Evolutionary conservation across 2,888 invertebrate genomes (phyloP), one percentile per base, ranked within the genome.

Genomic region (Germaria angustata): DNA sequence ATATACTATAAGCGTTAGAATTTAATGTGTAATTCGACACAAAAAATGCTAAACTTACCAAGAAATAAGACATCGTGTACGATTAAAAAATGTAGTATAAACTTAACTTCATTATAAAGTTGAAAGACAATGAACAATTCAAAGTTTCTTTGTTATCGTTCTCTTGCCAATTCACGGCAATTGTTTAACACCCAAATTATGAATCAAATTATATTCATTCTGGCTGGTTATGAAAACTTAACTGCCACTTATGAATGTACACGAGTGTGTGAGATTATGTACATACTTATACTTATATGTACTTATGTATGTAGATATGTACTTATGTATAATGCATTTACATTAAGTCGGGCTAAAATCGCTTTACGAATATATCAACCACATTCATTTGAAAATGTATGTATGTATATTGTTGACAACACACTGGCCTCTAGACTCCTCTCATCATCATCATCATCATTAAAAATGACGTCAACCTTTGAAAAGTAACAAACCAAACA

Each of bases 391-490:
- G 20, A 24, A 44, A 59, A 49, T 59, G 9, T 81, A 36, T 68
- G 28, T 6, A n/a, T 28, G 28, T 6, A 28, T 5, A 28, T 6
- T 28, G 41, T 68, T 81, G 66, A 68, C 59, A 68, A 66, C 59
- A 46, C 34, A 51, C 46, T 73, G 81, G 24, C 68, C 78, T 73
- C 69, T 78, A 75, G 49, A 79, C 72, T 49, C 17, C 39, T 53
- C 78, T 73, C 49, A 55, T 69, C 57, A 63, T 73, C 55, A 65
- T 49, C 46, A 71, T 46, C 66, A 61, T 32, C 61, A 57, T 73
- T 24, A 69, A 34, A 75, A 75, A 79, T 82, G 82, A 82, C 82
- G 82, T 82, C 82, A 82, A 55, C 72, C 41, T 73, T 69, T 66
- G 2, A 69, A 69, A 69, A 65, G 36, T 57, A 69, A 49, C 36